Evolutionary conservation across 2,888 invertebrate genomes (phyloP), one percentile per base, ranked within the genome.

Genomic region (Cephus pygmeus): DNA sequence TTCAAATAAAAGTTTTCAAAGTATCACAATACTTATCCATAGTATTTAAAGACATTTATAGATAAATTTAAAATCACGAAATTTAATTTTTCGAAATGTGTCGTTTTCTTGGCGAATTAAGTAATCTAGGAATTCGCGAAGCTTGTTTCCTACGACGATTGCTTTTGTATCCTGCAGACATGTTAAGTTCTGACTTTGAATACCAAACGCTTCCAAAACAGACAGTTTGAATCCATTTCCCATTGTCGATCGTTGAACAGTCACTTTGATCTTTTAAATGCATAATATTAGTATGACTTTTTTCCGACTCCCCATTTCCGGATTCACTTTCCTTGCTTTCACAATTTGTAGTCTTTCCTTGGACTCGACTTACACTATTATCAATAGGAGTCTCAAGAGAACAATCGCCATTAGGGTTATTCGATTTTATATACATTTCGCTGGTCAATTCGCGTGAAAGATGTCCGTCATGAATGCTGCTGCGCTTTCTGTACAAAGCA

Each of bases 171-270:
- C 30, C 34, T 2, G 33, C 74, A 15, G 69, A 73, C 3, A 35
- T 75, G 69, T 83, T 79, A 12, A 81, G 78, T 71, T 82, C 80
- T 12, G 83, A 84, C 71, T 75, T 80, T 30, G 82, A 82, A 71
- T 78, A 77, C 80, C 82, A 80, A 75, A 80, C 78, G 34, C 75
- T 79, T 15, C 75, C 78, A 73, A 73, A 73, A 76, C 77, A 79
- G 9, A 77, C 78, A 23, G 73, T 81, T 73, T 82, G 81, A 15
- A 79, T 76, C 78, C 80, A 80, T 75, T 75, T 77, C 30, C 73
- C 79, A n/a, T 34, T 30, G 35, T 73, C 76, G 34, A 69, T 76
- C 23, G 77, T 35, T 3, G 33, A 33, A n/a, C n/a, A 30, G 36
- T 35, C 30, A n/a, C 34, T 36, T 35, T 31, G 36, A 34, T 34